phyloP scores from a whole-genome alignment of 2,113 vertebrate species.

The Actenoides lindsayi region DNA sequence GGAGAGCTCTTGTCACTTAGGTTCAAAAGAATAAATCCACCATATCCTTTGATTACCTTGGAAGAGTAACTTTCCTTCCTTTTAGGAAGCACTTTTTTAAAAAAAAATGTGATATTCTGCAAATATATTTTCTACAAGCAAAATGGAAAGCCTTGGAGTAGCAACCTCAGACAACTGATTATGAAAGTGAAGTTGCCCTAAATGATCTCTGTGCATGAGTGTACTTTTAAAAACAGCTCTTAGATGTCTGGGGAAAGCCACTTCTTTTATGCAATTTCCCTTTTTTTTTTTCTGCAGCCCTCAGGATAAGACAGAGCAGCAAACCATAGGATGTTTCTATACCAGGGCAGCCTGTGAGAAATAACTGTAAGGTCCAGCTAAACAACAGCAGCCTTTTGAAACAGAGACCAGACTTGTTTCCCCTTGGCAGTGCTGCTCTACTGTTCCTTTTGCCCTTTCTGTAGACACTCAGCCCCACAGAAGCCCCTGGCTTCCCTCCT shows the following conservation, averaged over 20 bases:
- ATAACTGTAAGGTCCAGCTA: background rate
- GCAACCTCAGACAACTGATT: background rate
- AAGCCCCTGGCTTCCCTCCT: background rate
- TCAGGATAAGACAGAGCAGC: background rate
- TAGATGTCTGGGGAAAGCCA: background rate
- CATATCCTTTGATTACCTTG: background rate
- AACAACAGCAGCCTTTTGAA: constrained; percentile 5
- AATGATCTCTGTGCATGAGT: background rate
- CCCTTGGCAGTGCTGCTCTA: background rate
- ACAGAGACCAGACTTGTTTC: background rate
- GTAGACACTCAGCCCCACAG: background rate
- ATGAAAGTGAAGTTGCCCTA: background rate
- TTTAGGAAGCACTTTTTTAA: background rate
- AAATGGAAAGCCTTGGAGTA: background rate
- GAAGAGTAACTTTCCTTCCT: background rate
- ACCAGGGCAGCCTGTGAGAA: background rate
- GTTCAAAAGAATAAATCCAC: background rate
- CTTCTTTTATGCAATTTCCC: constrained; percentile 3
- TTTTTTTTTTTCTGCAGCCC: background rate
- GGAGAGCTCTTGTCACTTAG: background rate
- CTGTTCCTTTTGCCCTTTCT: background rate
- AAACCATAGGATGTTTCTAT: background rate
- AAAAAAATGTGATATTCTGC: background rate
- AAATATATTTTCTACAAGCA: background rate
- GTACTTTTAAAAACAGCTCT: background rate